Conservation (phyloP, 1,140 invertebrate species). For the Sinella curviseta region DNA sequence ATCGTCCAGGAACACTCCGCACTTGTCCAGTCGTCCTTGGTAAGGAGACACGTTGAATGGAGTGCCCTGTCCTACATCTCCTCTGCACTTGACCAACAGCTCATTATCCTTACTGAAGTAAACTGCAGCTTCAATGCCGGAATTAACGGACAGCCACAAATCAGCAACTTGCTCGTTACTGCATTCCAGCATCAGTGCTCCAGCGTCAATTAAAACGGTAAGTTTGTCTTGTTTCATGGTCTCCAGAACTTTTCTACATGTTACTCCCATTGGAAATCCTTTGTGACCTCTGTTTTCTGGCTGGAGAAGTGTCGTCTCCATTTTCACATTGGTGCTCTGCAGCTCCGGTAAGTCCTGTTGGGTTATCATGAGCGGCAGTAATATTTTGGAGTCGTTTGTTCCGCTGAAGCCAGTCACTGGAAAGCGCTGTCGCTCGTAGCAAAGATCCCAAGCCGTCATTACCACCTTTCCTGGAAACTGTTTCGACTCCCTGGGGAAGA, state of each 20-base stretch:
- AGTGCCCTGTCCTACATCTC: not conserved
- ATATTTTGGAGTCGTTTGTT: conserved; percentile 38
- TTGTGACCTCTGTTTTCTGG: conserved; percentile 31
- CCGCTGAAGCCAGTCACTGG: conserved; percentile 36
- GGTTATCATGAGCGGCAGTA: conserved; percentile 29
- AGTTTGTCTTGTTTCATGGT: conserved; percentile 9
- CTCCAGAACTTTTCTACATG: conserved; percentile 11
- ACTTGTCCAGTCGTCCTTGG: conserved; percentile 12
- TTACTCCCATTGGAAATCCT: not conserved
- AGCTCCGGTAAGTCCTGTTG: conserved; percentile 36
- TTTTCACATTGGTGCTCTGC: conserved; percentile 28
- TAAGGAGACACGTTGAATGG: conserved; percentile 29
- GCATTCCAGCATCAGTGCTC: conserved; percentile 38
- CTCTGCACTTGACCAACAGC: not conserved
- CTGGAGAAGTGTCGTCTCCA: conserved; percentile 27
- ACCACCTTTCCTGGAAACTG: conserved; percentile 40
- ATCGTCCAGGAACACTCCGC: conserved; percentile 41
- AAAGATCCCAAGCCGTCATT: conserved; percentile 38
- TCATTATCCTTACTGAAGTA: conserved; percentile 38
- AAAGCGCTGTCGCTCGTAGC: not conserved
- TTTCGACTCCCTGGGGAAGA: conserved; percentile 36
- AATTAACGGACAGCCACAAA: conserved; percentile 28
- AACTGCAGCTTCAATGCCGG: conserved; percentile 28
- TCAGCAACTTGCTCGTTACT: conserved; percentile 35
- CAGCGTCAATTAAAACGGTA: conserved; percentile 38